Evolutionary conservation across 2,888 invertebrate species (phyloP), one percentile per base, ranked within the genome.

Genomic region (Cantharis lateralis): DNA sequence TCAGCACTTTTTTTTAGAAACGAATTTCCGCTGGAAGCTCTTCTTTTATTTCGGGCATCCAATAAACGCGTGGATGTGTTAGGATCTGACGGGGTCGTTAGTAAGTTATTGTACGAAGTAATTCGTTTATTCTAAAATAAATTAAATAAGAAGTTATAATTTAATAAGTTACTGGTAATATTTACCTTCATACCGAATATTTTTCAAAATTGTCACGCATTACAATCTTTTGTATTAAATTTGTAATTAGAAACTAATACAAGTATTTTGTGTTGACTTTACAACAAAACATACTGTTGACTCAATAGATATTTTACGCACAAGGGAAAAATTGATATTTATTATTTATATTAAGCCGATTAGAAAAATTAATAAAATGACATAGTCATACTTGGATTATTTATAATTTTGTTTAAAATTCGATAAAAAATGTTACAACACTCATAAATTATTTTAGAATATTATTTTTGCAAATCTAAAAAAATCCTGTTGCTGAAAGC

Each of bases 181-280:
- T 73, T 82, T 83, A 83, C 83, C 83, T 83, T 83, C 83, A 83
- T 83, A 82, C 83, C 83, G 82, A 79, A 70, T 79, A 5, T 62
- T 70, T 71, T 63, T 68, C 18, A 13, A 18, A 15, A 66, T 11
- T 24, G 7, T 9, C 10, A 24, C 5, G 15, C 32, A 70, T 18
- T 68, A 28, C 13, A 64, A 64, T 64, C 7, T 64, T 18, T 64
- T 64, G n/a, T n/a, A 20, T 15, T 11, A 62, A 15, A 64, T 64
- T 18, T 64, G 11, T 18, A 20, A 32, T 32, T n/a, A 48, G n/a
- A n/a, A n/a, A 48, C 7, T 48, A 48, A 48, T 48, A 48, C 48
- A 48, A 48, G n/a, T 48, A 64, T 64, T 64, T 64, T 64, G n/a
- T 16, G 15, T 64, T 13, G 15, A 13, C 13, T 64, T 64, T 66